Conservation (phyloP, 1,140 invertebrate genomes). For the Chrysoperla carnea region DNA sequence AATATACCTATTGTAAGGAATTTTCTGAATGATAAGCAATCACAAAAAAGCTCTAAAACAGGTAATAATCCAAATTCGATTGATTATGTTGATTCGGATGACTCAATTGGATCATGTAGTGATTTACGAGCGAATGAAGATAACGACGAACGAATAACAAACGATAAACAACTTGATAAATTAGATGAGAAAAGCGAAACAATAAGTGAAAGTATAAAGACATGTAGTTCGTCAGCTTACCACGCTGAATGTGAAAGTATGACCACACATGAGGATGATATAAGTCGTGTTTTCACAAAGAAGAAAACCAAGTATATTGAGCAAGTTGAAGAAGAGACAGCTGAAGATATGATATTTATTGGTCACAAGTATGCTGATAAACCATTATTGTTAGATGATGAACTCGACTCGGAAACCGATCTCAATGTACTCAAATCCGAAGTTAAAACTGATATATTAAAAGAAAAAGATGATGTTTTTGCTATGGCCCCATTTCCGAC, state of each 20-base stretch:
- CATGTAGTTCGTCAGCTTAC: conserved; percentile 48
- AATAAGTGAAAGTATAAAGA: conserved; percentile 44
- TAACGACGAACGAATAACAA: conserved; percentile 21
- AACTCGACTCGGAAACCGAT: conserved; percentile 46
- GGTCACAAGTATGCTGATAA: conserved; percentile 57
- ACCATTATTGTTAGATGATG: conserved; percentile 61
- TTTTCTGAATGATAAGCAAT: conserved; percentile 15
- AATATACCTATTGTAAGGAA: conserved; percentile 22
- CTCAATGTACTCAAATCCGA: conserved; percentile 13
- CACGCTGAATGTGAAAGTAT: conserved; percentile 54
- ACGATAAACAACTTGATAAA: conserved; percentile 10
- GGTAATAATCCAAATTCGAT: conserved; percentile 18
- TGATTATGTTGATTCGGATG: conserved; percentile 31
- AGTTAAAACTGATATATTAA: neutral
- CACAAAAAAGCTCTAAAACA: conserved; percentile 14
- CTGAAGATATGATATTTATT: conserved; percentile 36
- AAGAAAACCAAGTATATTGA: neutral
- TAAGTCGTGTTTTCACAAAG: conserved; percentile 20
- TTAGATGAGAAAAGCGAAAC: conserved; percentile 33
- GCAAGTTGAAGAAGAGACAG: conserved; percentile 20
- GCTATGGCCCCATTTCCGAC: conserved; percentile 53
- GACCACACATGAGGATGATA: conserved; percentile 40
- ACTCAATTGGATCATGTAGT: conserved; percentile 57
- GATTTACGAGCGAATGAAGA: conserved; percentile 41
- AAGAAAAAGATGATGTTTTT: conserved; percentile 44